A percentile compares a stretch with the other conserved stretches of the same genome.
phyloP scores from a whole-genome alignment of 2,113 vertebrate species.

The Excalfactoria chinensis region DNA sequence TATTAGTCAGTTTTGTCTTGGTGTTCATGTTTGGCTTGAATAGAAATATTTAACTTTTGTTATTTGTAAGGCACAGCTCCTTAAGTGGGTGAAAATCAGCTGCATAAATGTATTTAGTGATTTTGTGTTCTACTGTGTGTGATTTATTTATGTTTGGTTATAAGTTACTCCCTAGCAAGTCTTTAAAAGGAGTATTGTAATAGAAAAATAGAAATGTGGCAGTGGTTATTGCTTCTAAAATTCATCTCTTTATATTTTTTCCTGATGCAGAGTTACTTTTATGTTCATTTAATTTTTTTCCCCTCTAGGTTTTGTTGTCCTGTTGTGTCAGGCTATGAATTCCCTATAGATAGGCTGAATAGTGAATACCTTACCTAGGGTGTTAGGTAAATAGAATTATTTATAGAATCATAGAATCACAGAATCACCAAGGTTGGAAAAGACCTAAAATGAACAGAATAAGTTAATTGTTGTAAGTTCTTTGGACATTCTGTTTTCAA shows the following conservation, averaged over 20 bases:
- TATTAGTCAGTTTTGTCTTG: background rate
- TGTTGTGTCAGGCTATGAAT: background rate
- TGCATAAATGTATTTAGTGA: background rate
- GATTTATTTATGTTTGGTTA: background rate
- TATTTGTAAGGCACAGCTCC: background rate
- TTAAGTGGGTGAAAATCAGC: background rate
- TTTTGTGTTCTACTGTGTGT: background rate
- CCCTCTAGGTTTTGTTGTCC: background rate
- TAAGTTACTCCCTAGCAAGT: background rate
- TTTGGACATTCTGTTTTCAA: background rate
- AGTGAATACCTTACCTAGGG: fast-evolving
- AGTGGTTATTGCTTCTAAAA: background rate
- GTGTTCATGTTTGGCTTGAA: background rate
- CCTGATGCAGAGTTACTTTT: background rate
- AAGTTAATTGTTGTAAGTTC: background rate
- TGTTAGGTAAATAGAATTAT: background rate
- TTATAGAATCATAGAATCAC: too few species aligned
- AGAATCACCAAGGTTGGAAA: too few species aligned
- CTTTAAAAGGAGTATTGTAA: background rate
- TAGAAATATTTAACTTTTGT: background rate
- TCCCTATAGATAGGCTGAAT: background rate
- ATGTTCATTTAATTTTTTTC: background rate
- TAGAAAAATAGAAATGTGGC: background rate
- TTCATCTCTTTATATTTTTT: background rate
- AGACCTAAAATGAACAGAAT: background rate